Conservation (phyloP, 2,888 invertebrate species). For the Horisme vitalbata region DNA sequence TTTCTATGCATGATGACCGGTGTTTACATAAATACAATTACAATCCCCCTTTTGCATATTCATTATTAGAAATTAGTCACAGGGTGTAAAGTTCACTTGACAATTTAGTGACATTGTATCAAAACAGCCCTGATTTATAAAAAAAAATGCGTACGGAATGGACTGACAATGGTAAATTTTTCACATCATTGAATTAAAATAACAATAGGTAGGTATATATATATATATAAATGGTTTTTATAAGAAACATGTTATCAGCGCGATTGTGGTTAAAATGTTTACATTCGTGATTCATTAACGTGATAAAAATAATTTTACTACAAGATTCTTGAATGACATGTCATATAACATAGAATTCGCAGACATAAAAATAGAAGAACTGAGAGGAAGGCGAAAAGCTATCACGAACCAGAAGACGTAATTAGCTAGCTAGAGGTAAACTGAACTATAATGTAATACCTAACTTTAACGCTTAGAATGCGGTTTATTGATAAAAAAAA, state of each 20-base stretch:
- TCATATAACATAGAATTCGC: too few relatives aligned
- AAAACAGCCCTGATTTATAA: conserved; percentile 60
- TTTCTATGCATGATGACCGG: conserved; percentile 66
- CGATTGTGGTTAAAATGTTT: conserved; percentile 58
- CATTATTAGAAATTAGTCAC: conserved; percentile 50
- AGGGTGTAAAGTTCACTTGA: conserved; percentile 50
- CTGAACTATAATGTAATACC: too few relatives aligned
- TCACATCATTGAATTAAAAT: conserved; percentile 25
- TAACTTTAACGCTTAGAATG: too few relatives aligned
- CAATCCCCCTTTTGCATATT: conserved; percentile 38
- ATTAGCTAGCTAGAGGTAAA: too few relatives aligned
- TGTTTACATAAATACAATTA: conserved; percentile 43
- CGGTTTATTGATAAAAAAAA: too few relatives aligned
- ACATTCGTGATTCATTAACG: conserved; percentile 51
- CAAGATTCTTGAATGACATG: too few relatives aligned
- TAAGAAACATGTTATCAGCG: conserved; percentile 58
- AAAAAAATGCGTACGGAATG: too few relatives aligned
- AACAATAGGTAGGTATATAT: too few relatives aligned
- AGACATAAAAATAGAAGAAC: too few relatives aligned
- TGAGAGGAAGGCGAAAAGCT: too few relatives aligned
- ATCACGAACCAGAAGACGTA: too few relatives aligned
- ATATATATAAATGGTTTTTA: too few relatives aligned
- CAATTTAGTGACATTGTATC: conserved; percentile 56
- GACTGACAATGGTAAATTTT: conserved; percentile 10
- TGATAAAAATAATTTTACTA: conserved; percentile 34